Evolutionary conservation across 2,888 invertebrate species (phyloP), one percentile per base, ranked within the genome.

Genomic region (Rosalia funebris): DNA sequence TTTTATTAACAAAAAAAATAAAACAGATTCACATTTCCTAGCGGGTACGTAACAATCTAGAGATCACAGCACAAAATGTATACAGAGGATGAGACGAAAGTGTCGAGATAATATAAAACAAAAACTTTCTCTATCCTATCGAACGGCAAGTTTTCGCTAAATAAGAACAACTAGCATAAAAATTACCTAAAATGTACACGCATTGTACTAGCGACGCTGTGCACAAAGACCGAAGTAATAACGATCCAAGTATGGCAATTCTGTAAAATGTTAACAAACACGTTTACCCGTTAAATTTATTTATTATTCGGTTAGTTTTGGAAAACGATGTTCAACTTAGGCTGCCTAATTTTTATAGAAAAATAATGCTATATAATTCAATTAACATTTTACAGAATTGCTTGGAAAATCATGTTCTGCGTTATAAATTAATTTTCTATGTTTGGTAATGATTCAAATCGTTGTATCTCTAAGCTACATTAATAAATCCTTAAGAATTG

Each of bases 11-110:
- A 41, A 47, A 54, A 54, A 58, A 60, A 61, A 53, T 42, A 55
- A 61, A 57, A 65, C 60, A 61, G 20, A 53, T 57, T 62, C 60
- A 65, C 60, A 63, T 56, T 42, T 55, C 20, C 45, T 57, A 50
- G 19, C 11, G 57, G 25, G 31, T 54, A 60, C 55, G 36, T 65
- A 68, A 66, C 61, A 70, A 64, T 57, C 63, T 57, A 60, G 62
- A 69, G 62, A 69, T 69, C 71, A 71, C 71, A 71, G 71, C 69
- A 70, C 68, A 71, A 69, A 69, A 58, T 66, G 63, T 64, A 69
- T 65, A 69, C 68, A 68, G 53, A 58, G 58, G 57, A 62, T 50
- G 50, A 41, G 60, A 61, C 56, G 61, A 60, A 15, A 16, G 9
- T 16, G 7, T 57, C 54, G 62, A 63, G 61, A 12, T 59, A 32